Base-by-base conservation (phyloP, 2,113 vertebrate genomes). In the Semicossyphus pulcher region DNA sequence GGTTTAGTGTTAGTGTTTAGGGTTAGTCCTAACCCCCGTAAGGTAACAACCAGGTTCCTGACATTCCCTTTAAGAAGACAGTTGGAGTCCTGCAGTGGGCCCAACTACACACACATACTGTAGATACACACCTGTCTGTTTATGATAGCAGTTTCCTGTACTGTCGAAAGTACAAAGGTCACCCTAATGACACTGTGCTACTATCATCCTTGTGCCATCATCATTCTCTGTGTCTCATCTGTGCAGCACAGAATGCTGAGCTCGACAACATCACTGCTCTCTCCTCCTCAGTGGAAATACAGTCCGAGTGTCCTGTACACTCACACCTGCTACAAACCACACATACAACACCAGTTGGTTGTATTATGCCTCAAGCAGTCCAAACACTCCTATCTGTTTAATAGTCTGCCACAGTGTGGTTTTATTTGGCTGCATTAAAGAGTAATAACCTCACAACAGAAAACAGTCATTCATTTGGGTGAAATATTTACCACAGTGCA, bases 211-310 rank as follows among this genome's bases (percentile, higher is more conserved):
- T 54, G 26, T 5, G 8, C n/a, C 31, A 49, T n/a, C 26, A 4
- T 56, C 65, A 25, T 48, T 67, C 23, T 69, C 53, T 8, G 8
- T 76, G 45, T 59, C 64, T 49, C 21, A 20, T 67, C 6, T 51
- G 63, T 53, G 10, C 48, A 6, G 54, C 34, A n/a, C 20, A 58
- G 52, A 81, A 61, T 42, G 78, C 81, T 84, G 75, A 87, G 23
- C 47, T 56, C 45, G 64, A 10, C 10, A 10, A 20, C 39, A 63
- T 44, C 28, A 25, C n/a, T 1, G 4, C 36, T 39, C 16, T 29
- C 56, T 69, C 76, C 81, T 82, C 80, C 76, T 42, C 59, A 20
- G 37, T 44, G 64, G 76, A 80, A 71, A 83, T 49, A 81, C 48
- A 49, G 68, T 74, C 54, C 45, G 61, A 41, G 51, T 15, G 10